Conservation (phyloP, 1,140 invertebrate genomes). For the Copidosoma floridanum region DNA sequence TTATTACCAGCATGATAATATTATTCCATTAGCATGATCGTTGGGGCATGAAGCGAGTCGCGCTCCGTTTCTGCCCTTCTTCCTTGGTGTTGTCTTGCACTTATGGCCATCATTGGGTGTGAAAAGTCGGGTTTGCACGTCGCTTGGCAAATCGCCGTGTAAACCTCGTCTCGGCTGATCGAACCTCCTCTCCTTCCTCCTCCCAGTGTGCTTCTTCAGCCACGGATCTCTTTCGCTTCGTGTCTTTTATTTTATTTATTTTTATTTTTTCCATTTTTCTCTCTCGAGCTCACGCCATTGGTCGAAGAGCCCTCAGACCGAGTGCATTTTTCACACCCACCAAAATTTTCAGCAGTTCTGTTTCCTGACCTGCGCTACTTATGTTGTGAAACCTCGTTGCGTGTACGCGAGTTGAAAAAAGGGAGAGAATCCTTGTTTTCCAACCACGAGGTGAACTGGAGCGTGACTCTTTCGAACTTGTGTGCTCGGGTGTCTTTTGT, state of each 20-base stretch:
- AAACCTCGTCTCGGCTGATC: conserved; percentile 11
- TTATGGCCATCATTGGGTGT: conserved; percentile 27
- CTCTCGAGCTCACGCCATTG: too few relatives aligned
- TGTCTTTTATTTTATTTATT: too few relatives aligned
- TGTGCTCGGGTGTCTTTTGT: too few relatives aligned
- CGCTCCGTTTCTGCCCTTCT: conserved; percentile 24
- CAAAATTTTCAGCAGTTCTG: background rate
- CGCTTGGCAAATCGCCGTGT: conserved; percentile 24
- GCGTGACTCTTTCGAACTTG: conserved; percentile 2
- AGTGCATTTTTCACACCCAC: background rate
- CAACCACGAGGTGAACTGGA: background rate
- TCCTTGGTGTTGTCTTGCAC: conserved; percentile 32
- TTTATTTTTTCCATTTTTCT: too few relatives aligned
- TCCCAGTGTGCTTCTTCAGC: background rate
- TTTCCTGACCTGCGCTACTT: background rate
- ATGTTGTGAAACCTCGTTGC: background rate
- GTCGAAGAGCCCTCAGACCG: background rate
- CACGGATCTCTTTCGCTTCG: background rate
- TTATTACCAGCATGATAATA: too few relatives aligned
- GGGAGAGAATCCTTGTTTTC: background rate
- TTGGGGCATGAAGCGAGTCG: conserved; percentile 12
- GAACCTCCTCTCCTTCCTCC: conserved; percentile 3
- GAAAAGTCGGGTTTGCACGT: conserved; percentile 33
- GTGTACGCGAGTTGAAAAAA: background rate
- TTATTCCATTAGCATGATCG: too few relatives aligned